A percentile compares a stretch with the other conserved stretches of the same genome.
These are phyloP conservation scores for Carcina quercana DNA, from an alignment of 2,888 invertebrate genomes.

Conservation along the genomic window DNA sequence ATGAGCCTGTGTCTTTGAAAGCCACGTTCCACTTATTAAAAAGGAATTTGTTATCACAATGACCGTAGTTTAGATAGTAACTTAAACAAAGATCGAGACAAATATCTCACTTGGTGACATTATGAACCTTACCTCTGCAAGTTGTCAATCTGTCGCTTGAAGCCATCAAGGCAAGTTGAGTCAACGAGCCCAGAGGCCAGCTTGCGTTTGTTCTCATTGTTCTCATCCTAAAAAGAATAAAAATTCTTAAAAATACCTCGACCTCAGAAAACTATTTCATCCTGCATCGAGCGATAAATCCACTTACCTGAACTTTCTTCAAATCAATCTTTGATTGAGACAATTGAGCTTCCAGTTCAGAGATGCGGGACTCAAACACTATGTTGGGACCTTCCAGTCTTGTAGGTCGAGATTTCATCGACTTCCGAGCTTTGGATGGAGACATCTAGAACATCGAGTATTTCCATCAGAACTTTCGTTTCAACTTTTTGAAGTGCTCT, in stretches of 20 bases:
- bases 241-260: neutral
- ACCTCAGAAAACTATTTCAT: neutral
- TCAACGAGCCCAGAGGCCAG: slow-evolving; percentile 67
- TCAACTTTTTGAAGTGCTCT: no score
- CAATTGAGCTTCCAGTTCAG: slow-evolving; percentile 88
- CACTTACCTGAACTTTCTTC: slow-evolving; percentile 77
- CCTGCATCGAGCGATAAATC: neutral
- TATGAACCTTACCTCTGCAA: slow-evolving; percentile 76
- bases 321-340: slow-evolving; percentile 85
- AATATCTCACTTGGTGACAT: no score
- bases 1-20: no score
- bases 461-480: no score
- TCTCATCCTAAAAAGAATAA: slow-evolving; percentile 55
- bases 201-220: slow-evolving; percentile 65
- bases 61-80: no score
- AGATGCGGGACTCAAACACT: slow-evolving; percentile 88
- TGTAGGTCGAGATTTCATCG: slow-evolving; percentile 36
- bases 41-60: no score
- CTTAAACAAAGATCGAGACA: no score
- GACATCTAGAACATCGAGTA: slow-evolving; percentile 35
- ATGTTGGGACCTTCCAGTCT: slow-evolving; percentile 84
- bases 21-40: no score
- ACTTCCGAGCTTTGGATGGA: slow-evolving; percentile 47
- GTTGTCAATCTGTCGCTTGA: slow-evolving; percentile 81
- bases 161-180: slow-evolving; percentile 74